Evolutionary conservation across 1,140 invertebrate genomes (phyloP).

Genomic region (Drepana arcuata): DNA sequence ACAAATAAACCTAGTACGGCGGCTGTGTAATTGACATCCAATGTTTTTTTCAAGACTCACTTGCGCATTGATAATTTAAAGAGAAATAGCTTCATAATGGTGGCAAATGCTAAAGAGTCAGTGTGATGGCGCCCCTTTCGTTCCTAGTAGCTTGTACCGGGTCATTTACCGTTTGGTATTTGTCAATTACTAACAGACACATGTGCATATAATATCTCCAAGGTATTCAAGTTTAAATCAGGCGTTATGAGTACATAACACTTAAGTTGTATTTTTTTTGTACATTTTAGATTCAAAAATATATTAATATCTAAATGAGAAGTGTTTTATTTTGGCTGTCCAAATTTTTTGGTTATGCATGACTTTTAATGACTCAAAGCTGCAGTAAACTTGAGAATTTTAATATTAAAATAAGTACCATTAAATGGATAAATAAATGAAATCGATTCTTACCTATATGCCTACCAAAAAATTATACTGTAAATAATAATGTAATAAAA

Average conservation of each 20-base stretch:
- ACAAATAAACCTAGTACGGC: slow-evolving; percentile 38
- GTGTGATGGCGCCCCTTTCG: slow-evolving; percentile 43
- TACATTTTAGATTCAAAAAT: slow-evolving; percentile 71
- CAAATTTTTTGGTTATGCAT: too few relatives aligned
- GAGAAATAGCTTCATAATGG: too few relatives aligned
- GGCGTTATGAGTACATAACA: slow-evolving; percentile 64
- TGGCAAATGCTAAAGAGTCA: too few relatives aligned
- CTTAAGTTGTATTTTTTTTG: slow-evolving; percentile 72
- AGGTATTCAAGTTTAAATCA: slow-evolving; percentile 52
- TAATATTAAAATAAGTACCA: too few relatives aligned
- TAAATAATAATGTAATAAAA: too few relatives aligned
- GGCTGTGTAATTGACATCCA: slow-evolving; percentile 41
- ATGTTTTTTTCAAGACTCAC: slow-evolving; percentile 48
- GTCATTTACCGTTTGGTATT: slow-evolving; percentile 36
- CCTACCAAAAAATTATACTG: too few relatives aligned
- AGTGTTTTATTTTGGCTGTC: slow-evolving; percentile 51
- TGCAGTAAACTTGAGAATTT: too few relatives aligned
- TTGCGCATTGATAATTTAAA: slow-evolving; percentile 61
- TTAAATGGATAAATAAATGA: too few relatives aligned
- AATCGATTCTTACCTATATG: too few relatives aligned
- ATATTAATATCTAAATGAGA: slow-evolving; percentile 68
- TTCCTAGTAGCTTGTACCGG: slow-evolving; percentile 58
- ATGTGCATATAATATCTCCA: slow-evolving; percentile 32
- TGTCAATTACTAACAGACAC: slow-evolving; percentile 61
- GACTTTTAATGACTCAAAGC: too few relatives aligned